Evolutionary conservation across 1,140 invertebrate species (phyloP).

Genomic region (Pinna nobilis): DNA sequence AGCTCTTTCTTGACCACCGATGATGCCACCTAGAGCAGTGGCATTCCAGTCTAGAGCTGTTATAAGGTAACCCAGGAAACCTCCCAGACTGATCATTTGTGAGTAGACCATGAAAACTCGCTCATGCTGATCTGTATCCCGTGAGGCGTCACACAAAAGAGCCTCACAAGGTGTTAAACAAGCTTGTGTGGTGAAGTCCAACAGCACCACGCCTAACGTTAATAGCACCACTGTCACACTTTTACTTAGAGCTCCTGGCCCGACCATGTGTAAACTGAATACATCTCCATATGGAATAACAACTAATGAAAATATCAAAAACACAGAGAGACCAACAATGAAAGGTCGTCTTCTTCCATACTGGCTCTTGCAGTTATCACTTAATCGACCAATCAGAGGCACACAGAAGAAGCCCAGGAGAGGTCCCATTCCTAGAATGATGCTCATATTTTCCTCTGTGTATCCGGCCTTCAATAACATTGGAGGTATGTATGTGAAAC

Average conservation of each 20-base stretch:
- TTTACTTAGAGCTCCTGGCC: constrained; percentile 47
- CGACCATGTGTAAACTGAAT: constrained; percentile 54
- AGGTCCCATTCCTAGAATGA: constrained; percentile 74
- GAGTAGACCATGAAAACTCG: constrained; percentile 76
- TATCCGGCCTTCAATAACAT: constrained; percentile 77
- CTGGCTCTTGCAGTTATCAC: constrained; percentile 73
- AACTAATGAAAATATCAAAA: constrained; percentile 72
- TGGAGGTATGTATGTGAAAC: constrained; percentile 77
- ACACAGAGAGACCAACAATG: constrained; percentile 72
- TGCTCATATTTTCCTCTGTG: constrained; percentile 74
- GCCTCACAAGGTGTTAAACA: constrained; percentile 77
- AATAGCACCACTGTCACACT: constrained; percentile 62
- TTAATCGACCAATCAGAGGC: constrained; percentile 74
- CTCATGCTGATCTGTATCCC: constrained; percentile 66
- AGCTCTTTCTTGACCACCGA: constrained; percentile 69
- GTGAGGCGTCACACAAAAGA: constrained; percentile 73
- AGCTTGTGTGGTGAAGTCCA: constrained; percentile 76
- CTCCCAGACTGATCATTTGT: constrained; percentile 75
- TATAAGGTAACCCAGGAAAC: constrained; percentile 76
- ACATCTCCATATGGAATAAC: constrained; percentile 70
- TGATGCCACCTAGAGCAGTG: constrained; percentile 61
- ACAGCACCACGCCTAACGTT: constrained; percentile 73
- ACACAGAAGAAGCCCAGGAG: constrained; percentile 75
- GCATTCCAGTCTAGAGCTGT: constrained; percentile 76
- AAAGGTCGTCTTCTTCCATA: constrained; percentile 76